phyloP scores from a whole-genome alignment of 2,797 vertebrate species.

The Oreochromis grahami region DNA sequence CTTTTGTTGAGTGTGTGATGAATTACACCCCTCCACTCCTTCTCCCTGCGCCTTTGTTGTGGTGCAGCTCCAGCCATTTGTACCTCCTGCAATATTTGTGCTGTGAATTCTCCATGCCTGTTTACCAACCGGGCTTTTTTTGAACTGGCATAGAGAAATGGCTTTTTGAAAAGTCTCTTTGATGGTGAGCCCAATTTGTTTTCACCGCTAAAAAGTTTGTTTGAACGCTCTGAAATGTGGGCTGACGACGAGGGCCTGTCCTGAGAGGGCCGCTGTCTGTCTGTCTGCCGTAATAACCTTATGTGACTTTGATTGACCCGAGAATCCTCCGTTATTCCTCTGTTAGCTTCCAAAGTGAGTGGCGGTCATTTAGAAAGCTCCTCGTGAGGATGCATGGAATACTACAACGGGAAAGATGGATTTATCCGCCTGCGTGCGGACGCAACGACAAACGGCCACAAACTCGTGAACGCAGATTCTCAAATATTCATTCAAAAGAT shows the following conservation, averaged over 20 bases:
- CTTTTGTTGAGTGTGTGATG: constrained; percentile 73
- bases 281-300: neutral
- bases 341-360: neutral
- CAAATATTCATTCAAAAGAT: neutral
- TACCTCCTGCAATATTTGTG: constrained; percentile 68
- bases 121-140: constrained; percentile 64
- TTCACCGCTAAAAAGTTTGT: constrained; percentile 64
- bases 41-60: constrained; percentile 68
- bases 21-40: constrained; percentile 70
- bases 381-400: neutral
- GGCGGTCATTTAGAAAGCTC: neutral
- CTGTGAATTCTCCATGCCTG: constrained; percentile 68
- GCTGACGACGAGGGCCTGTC: constrained; percentile 34
- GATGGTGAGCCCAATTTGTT: constrained; percentile 74
- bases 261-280: constrained; percentile 26
- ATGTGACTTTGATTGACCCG: neutral
- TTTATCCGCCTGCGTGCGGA: fast-evolving
- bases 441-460: neutral
- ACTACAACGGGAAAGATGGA: neutral
- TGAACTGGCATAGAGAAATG: constrained; percentile 68
- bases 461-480: neutral
- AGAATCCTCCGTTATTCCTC: neutral
- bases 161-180: constrained; percentile 72
- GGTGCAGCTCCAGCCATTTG: constrained; percentile 65
- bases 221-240: constrained; percentile 47